Evolutionary conservation across 2,113 vertebrate species (phyloP).

Genomic region (Sander lucioperca): DNA sequence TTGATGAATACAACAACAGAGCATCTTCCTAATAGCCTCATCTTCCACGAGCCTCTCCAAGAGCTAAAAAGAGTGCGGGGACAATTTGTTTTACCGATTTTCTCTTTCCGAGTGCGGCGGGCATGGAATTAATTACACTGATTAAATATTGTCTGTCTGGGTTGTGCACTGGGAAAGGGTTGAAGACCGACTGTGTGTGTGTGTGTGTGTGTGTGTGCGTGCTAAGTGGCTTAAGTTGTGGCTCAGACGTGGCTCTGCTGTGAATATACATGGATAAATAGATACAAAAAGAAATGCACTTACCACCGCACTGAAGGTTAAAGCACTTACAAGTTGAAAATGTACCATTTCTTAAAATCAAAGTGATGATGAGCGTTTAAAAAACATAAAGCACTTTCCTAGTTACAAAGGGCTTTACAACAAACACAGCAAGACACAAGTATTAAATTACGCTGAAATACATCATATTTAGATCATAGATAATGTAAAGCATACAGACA

Average conservation of each 20-base stretch:
- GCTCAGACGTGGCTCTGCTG: constrained; percentile 49
- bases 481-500: background rate
- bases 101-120: constrained; percentile 77
- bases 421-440: background rate
- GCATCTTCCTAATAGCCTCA: constrained; percentile 73
- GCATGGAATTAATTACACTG: constrained; percentile 83
- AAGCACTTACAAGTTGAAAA: constrained; percentile 30
- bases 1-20: constrained; percentile 71
- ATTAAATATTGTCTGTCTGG: constrained; percentile 83
- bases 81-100: constrained; percentile 83
- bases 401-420: background rate
- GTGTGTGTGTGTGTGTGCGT: constrained; percentile 7
- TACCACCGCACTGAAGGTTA: constrained; percentile 19
- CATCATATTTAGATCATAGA: background rate
- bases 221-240: constrained; percentile 45
- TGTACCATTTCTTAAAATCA: constrained; percentile 7
- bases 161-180: constrained; percentile 49
- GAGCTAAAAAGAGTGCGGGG: constrained; percentile 78
- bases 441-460: background rate
- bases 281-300: constrained; percentile 47
- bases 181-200: constrained; percentile 43
- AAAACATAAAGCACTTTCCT: constrained; percentile 2
- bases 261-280: constrained; percentile 52
- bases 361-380: constrained; percentile 29
- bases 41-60: constrained; percentile 77